These are phyloP conservation scores for Panopea generosa DNA, from an alignment of 2,888 invertebrate species.

Conservation along the genomic window DNA sequence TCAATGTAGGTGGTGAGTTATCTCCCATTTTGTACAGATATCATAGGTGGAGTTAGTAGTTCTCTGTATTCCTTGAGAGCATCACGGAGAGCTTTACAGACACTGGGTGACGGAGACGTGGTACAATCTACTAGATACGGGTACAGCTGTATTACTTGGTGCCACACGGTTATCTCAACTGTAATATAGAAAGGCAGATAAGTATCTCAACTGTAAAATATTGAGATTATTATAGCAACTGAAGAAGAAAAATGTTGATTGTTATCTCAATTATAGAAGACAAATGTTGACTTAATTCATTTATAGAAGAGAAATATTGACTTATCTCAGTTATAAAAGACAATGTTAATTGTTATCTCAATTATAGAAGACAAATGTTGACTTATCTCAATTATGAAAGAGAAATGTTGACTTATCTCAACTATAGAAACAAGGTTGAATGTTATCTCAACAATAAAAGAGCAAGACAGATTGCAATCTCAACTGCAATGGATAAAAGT, in stretches of 20 bases:
- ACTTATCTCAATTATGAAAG: too few relatives aligned
- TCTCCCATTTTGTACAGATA: slow-evolving; percentile 48
- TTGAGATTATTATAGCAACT: too few relatives aligned
- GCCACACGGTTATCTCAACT: slow-evolving; percentile 97
- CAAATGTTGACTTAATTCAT: background rate
- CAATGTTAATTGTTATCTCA: too few relatives aligned
- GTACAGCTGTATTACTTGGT: slow-evolving; percentile 95
- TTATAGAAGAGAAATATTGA: too few relatives aligned
- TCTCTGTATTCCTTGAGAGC: slow-evolving; percentile 93
- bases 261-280: background rate
- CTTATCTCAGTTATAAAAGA: too few relatives aligned
- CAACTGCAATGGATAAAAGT: too few relatives aligned
- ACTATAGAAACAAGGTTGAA: too few relatives aligned
- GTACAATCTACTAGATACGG: slow-evolving; percentile 94
- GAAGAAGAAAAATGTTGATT: background rate
- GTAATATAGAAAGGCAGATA: slow-evolving; percentile 74
- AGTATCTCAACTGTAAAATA: background rate
- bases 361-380: too few relatives aligned
- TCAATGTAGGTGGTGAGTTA: slow-evolving; percentile 4
- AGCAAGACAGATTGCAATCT: too few relatives aligned
- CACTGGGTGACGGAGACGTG: slow-evolving; percentile 92
- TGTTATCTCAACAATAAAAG: too few relatives aligned
- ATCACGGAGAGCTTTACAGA: slow-evolving; percentile 92
- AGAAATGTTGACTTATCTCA: too few relatives aligned
- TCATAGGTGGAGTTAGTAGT: slow-evolving; percentile 77